Percentiles rank a stretch among this genome's conserved stretches.
phyloP scores from a whole-genome alignment of 1,140 invertebrate species.

The Teleogryllus occipitalis region DNA sequence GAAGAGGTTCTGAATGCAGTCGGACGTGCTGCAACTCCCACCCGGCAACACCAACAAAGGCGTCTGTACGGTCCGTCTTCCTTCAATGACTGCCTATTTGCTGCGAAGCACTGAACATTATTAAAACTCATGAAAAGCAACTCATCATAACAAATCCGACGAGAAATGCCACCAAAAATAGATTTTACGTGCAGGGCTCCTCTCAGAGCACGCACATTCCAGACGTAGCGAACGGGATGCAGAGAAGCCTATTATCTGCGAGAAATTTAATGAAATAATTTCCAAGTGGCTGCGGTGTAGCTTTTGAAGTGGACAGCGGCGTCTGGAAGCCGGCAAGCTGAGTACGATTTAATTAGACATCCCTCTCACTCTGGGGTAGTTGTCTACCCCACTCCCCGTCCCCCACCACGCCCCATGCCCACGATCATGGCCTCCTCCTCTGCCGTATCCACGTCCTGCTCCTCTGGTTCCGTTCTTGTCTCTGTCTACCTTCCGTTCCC shows the following conservation, averaged over 20 bases:
- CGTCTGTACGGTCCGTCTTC: no score
- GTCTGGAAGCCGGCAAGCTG: background rate
- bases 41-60: no score
- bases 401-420: no score
- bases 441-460: background rate
- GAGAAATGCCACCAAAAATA: background rate
- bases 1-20: no score
- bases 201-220: background rate
- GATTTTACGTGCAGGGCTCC: background rate
- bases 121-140: background rate
- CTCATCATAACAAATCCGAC: background rate
- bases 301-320: background rate
- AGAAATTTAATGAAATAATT: slow-evolving; percentile 6
- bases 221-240: background rate
- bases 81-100: background rate
- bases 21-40: no score
- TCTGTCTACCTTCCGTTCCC: background rate
- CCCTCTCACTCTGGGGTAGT: no score
- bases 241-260: background rate
- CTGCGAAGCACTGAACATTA: background rate
- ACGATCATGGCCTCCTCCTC: background rate
- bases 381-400: no score
- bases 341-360: background rate
- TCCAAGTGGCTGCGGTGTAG: background rate
- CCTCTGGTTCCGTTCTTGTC: no score